Percentiles rank a stretch among this genome's conserved stretches.
Conservation (phyloP, 2,888 invertebrate genomes). For the Mimumesa dahlbomi region DNA sequence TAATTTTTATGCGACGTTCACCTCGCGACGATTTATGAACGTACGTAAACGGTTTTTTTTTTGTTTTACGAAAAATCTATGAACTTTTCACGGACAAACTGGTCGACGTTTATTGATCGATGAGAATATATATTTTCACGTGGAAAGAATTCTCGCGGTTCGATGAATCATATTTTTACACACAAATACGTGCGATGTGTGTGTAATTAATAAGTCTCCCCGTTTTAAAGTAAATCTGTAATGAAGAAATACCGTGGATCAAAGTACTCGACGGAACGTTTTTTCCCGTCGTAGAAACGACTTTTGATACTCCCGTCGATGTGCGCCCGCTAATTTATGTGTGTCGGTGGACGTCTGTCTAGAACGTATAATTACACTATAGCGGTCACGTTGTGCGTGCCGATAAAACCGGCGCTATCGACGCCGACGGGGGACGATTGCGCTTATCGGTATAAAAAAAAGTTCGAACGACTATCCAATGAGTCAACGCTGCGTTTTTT, state of each 20-base stretch:
- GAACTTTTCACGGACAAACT: too few species aligned
- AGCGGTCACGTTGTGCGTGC: not conserved
- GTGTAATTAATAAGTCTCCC: not conserved
- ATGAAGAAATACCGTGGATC: not conserved
- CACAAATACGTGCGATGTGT: not conserved
- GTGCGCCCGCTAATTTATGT: not conserved
- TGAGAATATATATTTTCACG: too few species aligned
- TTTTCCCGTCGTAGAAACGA: not conserved
- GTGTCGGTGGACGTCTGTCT: not conserved
- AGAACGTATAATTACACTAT: not conserved
- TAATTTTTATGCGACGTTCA: too few species aligned
- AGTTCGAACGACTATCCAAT: constrained; percentile 12
- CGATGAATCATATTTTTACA: too few species aligned
- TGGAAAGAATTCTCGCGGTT: too few species aligned
- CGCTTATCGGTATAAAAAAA: constrained; percentile 39
- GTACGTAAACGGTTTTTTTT: too few species aligned
- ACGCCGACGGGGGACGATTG: constrained; percentile 7
- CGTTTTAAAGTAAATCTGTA: not conserved
- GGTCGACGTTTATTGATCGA: too few species aligned
- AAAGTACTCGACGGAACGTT: not conserved
- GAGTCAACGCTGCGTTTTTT: constrained; percentile 32
- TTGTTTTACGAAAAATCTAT: too few species aligned
- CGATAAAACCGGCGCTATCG: constrained; percentile 48
- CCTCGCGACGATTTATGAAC: too few species aligned
- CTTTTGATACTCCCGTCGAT: not conserved